phyloP scores from a whole-genome alignment of 2,888 invertebrate genomes.

The Orthosia incerta region DNA sequence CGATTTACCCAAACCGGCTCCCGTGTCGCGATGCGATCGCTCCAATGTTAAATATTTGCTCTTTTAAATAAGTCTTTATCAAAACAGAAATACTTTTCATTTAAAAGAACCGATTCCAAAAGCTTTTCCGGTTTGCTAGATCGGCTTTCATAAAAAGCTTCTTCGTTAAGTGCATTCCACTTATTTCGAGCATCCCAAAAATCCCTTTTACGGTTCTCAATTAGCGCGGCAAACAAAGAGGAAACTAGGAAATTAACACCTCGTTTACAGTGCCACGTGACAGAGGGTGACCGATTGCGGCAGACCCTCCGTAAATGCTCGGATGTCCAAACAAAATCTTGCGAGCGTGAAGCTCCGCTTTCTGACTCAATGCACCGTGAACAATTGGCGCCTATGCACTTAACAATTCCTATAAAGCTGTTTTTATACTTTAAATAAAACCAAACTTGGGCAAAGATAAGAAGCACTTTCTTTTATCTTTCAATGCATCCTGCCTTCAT shows the following conservation, averaged over 20 bases:
- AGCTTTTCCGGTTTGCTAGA: constrained; percentile 41
- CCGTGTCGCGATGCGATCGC: constrained; percentile 78
- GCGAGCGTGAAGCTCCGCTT: constrained; percentile 78
- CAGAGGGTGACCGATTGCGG: constrained; percentile 79
- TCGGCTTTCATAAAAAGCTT: constrained; percentile 49
- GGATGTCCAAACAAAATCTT: constrained; percentile 74
- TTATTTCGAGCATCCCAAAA: constrained; percentile 64
- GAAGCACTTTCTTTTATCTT: constrained; percentile 88
- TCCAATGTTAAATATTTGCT: constrained; percentile 72
- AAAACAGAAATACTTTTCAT: constrained; percentile 47
- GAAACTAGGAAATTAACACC: constrained; percentile 78
- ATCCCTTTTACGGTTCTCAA: constrained; percentile 66
- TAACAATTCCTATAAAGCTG: constrained; percentile 60
- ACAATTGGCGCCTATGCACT: constrained; percentile 75
- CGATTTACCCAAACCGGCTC: constrained; percentile 81
- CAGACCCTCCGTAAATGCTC: constrained; percentile 72
- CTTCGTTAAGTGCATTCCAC: constrained; percentile 57
- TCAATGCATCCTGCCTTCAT: constrained; percentile 81
- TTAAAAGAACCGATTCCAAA: constrained; percentile 29
- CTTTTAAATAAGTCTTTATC: constrained; percentile 66
- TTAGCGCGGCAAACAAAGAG: constrained; percentile 73
- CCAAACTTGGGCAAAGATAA: constrained; percentile 77
- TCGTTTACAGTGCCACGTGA: constrained; percentile 81
- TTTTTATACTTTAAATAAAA: constrained; percentile 62
- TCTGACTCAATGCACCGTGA: constrained; percentile 80